A percentile compares a stretch with the other conserved stretches of the same genome.
Evolutionary conservation across 2,888 invertebrate genomes (phyloP).

Genomic region (Dicycla oo): DNA sequence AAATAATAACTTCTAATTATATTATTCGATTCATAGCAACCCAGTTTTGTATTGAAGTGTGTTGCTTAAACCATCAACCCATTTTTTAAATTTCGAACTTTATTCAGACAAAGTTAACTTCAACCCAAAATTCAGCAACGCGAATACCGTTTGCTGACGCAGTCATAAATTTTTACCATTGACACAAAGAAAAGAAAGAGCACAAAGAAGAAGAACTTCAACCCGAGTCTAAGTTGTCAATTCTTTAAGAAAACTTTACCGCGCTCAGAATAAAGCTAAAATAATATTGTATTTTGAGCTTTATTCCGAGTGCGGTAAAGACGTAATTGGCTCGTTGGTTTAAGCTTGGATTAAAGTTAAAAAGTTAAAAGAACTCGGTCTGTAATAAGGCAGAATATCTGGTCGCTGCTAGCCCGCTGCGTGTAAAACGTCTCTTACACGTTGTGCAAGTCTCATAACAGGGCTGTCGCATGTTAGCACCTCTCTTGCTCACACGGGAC

Average conservation of each 20-base stretch:
- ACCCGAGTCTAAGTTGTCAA: background rate
- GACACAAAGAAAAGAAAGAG: no score
- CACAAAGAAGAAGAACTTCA: background rate
- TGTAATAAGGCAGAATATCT: background rate
- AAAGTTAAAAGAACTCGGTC: no score
- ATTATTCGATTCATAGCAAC: background rate
- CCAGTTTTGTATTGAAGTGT: background rate
- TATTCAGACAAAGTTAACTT: background rate
- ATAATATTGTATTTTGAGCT: no score
- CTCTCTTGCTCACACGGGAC: no score
- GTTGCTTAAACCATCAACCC: background rate
- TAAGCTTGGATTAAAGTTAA: background rate
- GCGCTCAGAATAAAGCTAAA: no score
- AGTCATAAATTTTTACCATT: background rate
- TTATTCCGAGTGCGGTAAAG: background rate
- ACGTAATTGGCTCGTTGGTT: background rate
- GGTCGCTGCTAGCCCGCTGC: background rate
- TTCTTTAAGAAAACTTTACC: no score
- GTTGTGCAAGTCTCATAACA: no score
- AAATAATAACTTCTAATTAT: background rate
- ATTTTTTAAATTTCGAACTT: background rate
- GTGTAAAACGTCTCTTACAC: background rate
- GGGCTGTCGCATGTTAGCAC: no score
- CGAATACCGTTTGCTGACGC: background rate
- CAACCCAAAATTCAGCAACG: no score